phyloP scores from a whole-genome alignment of 2,797 vertebrate genomes.

The Urocyon cinereoargenteus region DNA sequence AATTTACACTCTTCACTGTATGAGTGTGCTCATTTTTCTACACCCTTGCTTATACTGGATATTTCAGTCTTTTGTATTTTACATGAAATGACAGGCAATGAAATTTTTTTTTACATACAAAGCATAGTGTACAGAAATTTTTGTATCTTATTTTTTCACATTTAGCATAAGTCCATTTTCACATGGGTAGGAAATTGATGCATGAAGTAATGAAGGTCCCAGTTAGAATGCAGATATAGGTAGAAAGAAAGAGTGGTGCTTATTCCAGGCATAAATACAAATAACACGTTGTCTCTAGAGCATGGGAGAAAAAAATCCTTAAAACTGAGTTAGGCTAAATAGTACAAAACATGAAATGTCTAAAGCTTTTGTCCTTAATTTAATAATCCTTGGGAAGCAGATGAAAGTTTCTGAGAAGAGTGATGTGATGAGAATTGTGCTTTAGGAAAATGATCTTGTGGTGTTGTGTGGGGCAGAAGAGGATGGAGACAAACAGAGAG shows the following conservation, averaged over 20 bases:
- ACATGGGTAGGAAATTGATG: neutral
- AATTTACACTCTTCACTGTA: neutral
- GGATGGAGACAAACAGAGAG: neutral
- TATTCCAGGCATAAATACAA: neutral
- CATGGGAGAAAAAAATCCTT: neutral
- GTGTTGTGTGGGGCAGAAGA: neutral
- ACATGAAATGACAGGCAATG: neutral
- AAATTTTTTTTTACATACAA: neutral
- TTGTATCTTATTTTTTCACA: neutral
- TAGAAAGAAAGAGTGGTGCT: neutral
- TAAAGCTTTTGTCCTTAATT: neutral
- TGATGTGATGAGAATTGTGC: neutral
- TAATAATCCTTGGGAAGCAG: neutral
- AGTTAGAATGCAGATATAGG: neutral
- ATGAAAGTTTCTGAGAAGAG: neutral
- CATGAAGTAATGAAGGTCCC: neutral
- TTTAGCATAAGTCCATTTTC: neutral
- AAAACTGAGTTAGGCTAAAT: neutral
- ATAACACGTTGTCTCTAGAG: neutral
- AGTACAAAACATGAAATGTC: neutral
- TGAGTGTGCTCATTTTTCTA: neutral
- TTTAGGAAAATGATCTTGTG: neutral
- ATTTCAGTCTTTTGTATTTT: constrained; percentile 3
- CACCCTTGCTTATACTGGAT: neutral
- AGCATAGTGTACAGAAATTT: neutral